Conservation (phyloP, 2,888 invertebrate species). For the Nasonovia ribisnigri region DNA sequence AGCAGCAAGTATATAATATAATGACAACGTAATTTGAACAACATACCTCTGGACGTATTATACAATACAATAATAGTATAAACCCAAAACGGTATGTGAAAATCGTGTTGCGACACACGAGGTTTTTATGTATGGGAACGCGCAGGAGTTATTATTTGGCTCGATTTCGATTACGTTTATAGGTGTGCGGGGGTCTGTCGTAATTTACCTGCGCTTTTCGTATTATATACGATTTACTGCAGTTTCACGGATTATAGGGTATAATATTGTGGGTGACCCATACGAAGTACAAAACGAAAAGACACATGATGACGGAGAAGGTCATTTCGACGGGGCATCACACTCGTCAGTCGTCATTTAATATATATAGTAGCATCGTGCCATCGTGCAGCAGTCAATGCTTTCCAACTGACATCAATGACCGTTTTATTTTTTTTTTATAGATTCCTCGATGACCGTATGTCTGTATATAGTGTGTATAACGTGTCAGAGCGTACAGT, state of each 20-base stretch:
- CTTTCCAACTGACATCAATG: not conserved
- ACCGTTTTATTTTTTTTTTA: not conserved
- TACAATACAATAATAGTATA: not conserved
- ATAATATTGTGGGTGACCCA: not conserved
- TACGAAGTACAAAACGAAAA: not conserved
- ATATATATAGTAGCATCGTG: not conserved
- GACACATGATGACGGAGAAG: not conserved
- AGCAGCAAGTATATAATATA: not conserved
- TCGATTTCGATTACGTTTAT: not conserved
- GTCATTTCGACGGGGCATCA: not conserved
- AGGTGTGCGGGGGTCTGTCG: not conserved
- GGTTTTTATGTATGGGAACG: not conserved
- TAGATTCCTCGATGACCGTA: not conserved
- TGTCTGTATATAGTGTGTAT: not conserved
- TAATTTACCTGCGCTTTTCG: constrained; percentile 9
- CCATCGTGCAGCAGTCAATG: not conserved
- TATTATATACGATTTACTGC: not conserved
- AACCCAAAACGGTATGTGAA: not conserved
- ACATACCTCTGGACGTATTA: not conserved
- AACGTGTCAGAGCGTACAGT: no score
- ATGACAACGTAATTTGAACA: not conserved
- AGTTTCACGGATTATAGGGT: not conserved
- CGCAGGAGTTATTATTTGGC: not conserved
- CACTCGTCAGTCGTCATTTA: not conserved
- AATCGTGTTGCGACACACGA: not conserved